phyloP scores from a whole-genome alignment of 2,888 invertebrate genomes.

The Calliphora vomitoria region DNA sequence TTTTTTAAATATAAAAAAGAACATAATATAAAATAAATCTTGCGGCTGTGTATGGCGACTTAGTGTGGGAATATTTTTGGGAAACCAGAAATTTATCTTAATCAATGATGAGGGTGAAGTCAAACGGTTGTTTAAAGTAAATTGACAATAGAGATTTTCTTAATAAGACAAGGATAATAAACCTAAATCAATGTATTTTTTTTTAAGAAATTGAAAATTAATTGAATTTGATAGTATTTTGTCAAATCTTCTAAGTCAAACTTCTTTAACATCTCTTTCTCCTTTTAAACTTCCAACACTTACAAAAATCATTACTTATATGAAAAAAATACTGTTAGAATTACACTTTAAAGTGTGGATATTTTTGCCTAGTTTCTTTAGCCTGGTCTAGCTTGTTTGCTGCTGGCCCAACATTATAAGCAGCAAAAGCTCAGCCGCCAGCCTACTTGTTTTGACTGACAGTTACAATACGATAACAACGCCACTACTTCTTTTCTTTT shows the following conservation, averaged over 20 bases:
- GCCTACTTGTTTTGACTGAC: constrained; percentile 28
- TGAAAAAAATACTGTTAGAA: constrained; percentile 1
- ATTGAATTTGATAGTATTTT: too few relatives aligned
- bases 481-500: not conserved
- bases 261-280: not conserved
- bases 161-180: too few relatives aligned
- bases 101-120: constrained; percentile 51
- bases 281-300: not conserved
- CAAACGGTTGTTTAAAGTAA: not conserved
- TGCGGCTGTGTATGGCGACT: not conserved
- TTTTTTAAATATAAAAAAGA: constrained; percentile 10
- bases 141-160: not conserved
- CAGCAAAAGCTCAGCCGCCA: not conserved
- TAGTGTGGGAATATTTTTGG: constrained; percentile 53
- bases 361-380: not conserved
- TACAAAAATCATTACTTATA: not conserved
- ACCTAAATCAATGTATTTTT: too few relatives aligned
- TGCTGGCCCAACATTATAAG: not conserved
- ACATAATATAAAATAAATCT: constrained; percentile 36
- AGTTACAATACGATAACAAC: constrained; percentile 15
- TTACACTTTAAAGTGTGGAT: not conserved
- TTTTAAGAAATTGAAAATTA: too few relatives aligned
- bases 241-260: not conserved
- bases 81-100: constrained; percentile 40
- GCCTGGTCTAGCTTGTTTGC: not conserved